These are phyloP conservation scores for Aculops lycopersici DNA, from an alignment of 1,140 invertebrate genomes.

Conservation along the genomic window DNA sequence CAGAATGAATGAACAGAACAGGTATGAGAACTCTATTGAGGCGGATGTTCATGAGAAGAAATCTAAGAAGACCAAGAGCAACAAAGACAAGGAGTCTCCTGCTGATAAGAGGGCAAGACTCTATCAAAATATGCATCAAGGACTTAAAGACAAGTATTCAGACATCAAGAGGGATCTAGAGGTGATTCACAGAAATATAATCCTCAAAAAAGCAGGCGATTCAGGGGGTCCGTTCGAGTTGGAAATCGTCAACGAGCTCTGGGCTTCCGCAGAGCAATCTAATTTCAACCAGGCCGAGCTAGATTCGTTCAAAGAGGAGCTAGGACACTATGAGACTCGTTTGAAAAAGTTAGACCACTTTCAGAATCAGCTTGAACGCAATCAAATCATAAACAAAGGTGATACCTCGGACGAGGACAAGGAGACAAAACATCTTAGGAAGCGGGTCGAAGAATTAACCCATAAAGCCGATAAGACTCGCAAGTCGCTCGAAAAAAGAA, in stretches of 20 bases:
- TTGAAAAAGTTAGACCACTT: slow-evolving; percentile 45
- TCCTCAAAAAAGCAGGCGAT: slow-evolving; percentile 34
- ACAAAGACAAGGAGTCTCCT: slow-evolving; percentile 7
- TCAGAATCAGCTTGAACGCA: slow-evolving; percentile 31
- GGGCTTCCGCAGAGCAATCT: slow-evolving; percentile 38
- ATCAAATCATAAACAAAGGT: slow-evolving; percentile 17
- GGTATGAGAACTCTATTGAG: slow-evolving; percentile 11
- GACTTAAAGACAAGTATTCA: slow-evolving; percentile 31
- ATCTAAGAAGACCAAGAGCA: slow-evolving; percentile 1
- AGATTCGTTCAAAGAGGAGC: slow-evolving; percentile 43
- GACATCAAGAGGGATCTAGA: slow-evolving; percentile 42
- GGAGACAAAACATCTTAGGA: slow-evolving; percentile 27
- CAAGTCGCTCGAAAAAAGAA: slow-evolving; percentile 37
- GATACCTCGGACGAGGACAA: slow-evolving; percentile 23
- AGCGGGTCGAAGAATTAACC: slow-evolving; percentile 12
- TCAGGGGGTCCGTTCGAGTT: slow-evolving; percentile 45
- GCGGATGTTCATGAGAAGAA: slow-evolving; percentile 7
- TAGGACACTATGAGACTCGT: slow-evolving; percentile 53
- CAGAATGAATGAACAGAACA: slow-evolving; percentile 8
- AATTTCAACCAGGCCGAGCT: slow-evolving; percentile 49
- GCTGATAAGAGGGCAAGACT: too few relatives aligned
- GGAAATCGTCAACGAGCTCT: slow-evolving; percentile 51
- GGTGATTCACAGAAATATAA: too few relatives aligned
- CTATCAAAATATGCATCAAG: slow-evolving; percentile 10
- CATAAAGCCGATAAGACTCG: slow-evolving; percentile 41